Conservation (phyloP, 2,888 invertebrate species). For the Acronicta alni region DNA sequence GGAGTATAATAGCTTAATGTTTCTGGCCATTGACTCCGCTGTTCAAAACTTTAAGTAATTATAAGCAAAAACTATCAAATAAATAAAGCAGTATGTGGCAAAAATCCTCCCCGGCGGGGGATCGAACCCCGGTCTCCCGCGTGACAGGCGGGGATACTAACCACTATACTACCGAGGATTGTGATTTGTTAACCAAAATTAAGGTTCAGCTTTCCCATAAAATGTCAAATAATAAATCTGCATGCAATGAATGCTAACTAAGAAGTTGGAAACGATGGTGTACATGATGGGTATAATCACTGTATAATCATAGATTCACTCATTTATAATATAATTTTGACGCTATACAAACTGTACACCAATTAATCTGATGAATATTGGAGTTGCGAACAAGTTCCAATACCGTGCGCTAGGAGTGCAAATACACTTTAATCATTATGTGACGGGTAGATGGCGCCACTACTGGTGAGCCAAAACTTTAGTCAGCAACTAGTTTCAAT, state of each 20-base stretch:
- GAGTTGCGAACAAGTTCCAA: neutral
- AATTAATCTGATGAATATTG: neutral
- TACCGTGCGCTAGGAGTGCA: neutral
- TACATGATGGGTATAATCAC: too few species aligned
- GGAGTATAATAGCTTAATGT: too few species aligned
- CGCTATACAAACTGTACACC: too few species aligned
- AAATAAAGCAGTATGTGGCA: neutral
- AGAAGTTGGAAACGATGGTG: too few species aligned
- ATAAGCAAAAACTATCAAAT: too few species aligned
- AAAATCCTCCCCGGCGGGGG: conserved; percentile 80
- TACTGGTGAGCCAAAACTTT: neutral
- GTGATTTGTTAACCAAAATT: neutral
- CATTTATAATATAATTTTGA: too few species aligned
- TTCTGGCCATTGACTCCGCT: too few species aligned
- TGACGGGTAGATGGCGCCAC: neutral
- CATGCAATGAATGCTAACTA: too few species aligned
- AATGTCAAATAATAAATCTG: too few species aligned
- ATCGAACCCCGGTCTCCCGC: conserved; percentile 90
- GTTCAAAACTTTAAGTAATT: too few species aligned
- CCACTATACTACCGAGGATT: conserved; percentile 55
- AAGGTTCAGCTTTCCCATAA: neutral
- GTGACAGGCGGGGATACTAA: conserved; percentile 85
- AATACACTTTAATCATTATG: neutral
- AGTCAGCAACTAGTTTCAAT: too few species aligned
- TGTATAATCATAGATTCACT: neutral